Evolutionary conservation across 2,888 invertebrate species (phyloP).

Genomic region (Eutolmus rufibarbis): DNA sequence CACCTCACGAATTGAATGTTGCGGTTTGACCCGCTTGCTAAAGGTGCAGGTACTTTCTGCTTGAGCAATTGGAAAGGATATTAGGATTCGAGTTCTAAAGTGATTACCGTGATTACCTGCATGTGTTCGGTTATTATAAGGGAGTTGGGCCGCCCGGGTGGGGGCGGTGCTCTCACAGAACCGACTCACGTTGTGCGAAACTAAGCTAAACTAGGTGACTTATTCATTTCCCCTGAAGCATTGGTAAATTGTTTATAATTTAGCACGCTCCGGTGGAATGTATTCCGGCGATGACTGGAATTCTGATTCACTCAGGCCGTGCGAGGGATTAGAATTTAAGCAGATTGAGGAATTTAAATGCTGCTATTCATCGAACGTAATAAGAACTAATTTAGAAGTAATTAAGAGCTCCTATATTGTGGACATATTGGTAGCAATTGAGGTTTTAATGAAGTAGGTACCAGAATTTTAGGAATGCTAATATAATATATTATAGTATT

Average conservation of each 20-base stretch:
- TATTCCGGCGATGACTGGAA: neutral
- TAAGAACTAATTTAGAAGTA: neutral
- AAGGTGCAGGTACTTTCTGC: conserved; percentile 27
- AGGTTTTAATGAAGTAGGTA: too few species aligned
- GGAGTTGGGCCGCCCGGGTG: neutral
- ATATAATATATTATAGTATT: too few species aligned
- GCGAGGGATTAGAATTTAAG: neutral
- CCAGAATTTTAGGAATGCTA: too few species aligned
- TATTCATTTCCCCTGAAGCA: conserved; percentile 1
- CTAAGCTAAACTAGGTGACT: neutral
- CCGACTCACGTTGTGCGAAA: neutral
- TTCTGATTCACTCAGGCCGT: neutral
- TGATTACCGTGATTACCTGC: conserved; percentile 28
- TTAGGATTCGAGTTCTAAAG: conserved; percentile 8
- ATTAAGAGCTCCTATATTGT: neutral
- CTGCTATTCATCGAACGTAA: neutral
- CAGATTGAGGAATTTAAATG: neutral
- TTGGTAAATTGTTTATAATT: neutral
- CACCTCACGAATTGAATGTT: conserved; percentile 35
- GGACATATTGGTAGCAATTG: too few species aligned
- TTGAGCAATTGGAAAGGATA: conserved; percentile 35
- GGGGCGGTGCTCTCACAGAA: neutral
- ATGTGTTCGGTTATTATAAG: neutral
- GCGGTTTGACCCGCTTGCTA: conserved; percentile 28
- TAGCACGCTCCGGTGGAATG: neutral